A percentile compares a stretch with the other conserved stretches of the same genome.
Evolutionary conservation across 2,113 vertebrate genomes (phyloP).

Genomic region (Silurus meridionalis): DNA sequence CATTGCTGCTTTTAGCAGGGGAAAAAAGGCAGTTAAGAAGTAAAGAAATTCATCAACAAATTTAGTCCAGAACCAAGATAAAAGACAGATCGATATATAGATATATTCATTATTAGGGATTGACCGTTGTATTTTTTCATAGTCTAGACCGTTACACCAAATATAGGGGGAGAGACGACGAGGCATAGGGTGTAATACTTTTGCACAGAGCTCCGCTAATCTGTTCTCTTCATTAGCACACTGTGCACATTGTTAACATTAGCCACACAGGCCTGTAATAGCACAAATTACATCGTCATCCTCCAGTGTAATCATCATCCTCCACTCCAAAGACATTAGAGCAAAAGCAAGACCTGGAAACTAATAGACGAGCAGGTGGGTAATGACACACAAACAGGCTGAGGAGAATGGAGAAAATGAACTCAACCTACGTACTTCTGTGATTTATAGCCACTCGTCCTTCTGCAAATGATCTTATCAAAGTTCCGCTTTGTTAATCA

Average conservation of each 20-base stretch:
- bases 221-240: conserved; percentile 50
- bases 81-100: background rate
- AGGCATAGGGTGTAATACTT: conserved; percentile 43
- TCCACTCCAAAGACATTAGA: conserved; percentile 53
- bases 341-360: conserved; percentile 42
- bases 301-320: conserved; percentile 58
- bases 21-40: too few relatives aligned
- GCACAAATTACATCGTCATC: conserved; percentile 56
- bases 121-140: background rate
- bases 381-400: conserved; percentile 37
- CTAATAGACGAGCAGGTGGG: conserved; percentile 39
- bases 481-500: conserved; percentile 45
- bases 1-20: background rate
- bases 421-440: conserved; percentile 18
- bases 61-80: background rate
- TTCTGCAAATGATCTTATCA: conserved; percentile 29
- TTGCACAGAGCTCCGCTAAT: conserved; percentile 45
- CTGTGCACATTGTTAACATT: conserved; percentile 49
- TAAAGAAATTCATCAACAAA: conserved; percentile 19
- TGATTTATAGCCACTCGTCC: conserved; percentile 36
- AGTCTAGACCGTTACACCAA: conserved; percentile 29
- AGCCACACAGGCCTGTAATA: conserved; percentile 55
- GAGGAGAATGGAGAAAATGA: conserved; percentile 22
- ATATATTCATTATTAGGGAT: background rate
- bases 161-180: conserved; percentile 44